Percentiles rank a stretch among this genome's conserved stretches.
phyloP scores from a whole-genome alignment of 1,140 invertebrate species.

The Solenopsis invicta region DNA sequence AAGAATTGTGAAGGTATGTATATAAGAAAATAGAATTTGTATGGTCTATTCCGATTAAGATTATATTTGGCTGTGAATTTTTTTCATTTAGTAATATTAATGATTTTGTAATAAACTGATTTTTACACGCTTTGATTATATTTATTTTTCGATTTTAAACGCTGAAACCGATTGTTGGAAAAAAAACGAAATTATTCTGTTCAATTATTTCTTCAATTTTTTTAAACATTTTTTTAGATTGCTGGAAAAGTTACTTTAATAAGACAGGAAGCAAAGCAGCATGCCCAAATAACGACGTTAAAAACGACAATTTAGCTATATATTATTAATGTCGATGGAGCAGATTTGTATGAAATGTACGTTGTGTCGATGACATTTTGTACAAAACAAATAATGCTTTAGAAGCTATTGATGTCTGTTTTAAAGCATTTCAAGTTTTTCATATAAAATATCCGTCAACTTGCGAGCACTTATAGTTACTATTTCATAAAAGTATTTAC shows the following conservation, averaged over 20 bases:
- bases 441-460: too few relatives aligned
- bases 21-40: not conserved
- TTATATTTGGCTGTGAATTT: not conserved
- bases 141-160: constrained; percentile 1
- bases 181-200: not conserved
- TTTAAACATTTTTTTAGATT: not conserved
- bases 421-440: too few relatives aligned
- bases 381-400: too few relatives aligned
- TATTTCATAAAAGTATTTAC: too few relatives aligned
- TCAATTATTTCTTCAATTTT: not conserved
- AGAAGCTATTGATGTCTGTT: too few relatives aligned
- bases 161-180: not conserved
- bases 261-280: not conserved
- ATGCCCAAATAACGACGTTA: not conserved
- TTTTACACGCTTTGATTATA: constrained; percentile 1
- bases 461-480: too few relatives aligned
- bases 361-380: too few relatives aligned
- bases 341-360: too few relatives aligned
- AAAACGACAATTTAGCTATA: too few relatives aligned
- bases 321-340: too few relatives aligned
- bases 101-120: not conserved
- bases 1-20: constrained; percentile 11
- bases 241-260: not conserved
- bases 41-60: not conserved
- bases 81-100: not conserved